Evolutionary conservation across 2,888 invertebrate genomes (phyloP).

Genomic region (Homarus gammarus): DNA sequence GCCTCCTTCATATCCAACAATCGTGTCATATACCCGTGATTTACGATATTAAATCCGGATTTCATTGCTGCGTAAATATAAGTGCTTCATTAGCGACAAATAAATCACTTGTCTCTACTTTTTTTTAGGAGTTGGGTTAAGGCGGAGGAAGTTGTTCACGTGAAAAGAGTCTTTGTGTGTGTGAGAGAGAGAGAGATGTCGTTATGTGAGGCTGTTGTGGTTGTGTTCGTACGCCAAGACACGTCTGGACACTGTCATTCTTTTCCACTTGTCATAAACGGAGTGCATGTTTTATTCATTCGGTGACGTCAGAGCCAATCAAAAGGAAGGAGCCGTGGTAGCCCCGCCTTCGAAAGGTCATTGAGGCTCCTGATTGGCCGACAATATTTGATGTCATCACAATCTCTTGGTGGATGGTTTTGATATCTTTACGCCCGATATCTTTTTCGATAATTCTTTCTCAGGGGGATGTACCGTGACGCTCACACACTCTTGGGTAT

Average conservation of each 20-base stretch:
- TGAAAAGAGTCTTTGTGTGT: background rate
- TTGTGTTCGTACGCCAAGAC: slow-evolving; percentile 48
- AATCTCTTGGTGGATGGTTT: slow-evolving; percentile 44
- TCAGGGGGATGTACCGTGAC: background rate
- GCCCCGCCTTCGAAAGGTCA: slow-evolving; percentile 47
- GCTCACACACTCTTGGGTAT: background rate
- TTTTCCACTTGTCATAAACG: slow-evolving; percentile 68
- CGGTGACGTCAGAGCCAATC: slow-evolving; percentile 56
- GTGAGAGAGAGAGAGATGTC: too few species aligned
- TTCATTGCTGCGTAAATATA: too few species aligned
- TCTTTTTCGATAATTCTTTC: slow-evolving; percentile 15
- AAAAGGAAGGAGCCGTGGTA: slow-evolving; percentile 5
- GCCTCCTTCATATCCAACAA: background rate
- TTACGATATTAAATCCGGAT: too few species aligned
- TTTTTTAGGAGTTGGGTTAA: too few species aligned
- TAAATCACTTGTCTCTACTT: too few species aligned
- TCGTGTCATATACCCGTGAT: background rate
- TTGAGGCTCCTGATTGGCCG: slow-evolving; percentile 37
- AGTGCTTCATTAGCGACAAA: background rate
- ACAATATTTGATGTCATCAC: slow-evolving; percentile 50
- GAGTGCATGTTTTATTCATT: slow-evolving; percentile 66
- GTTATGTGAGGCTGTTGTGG: background rate
- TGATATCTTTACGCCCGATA: slow-evolving; percentile 44
- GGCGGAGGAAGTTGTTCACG: too few species aligned
- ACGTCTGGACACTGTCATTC: slow-evolving; percentile 69